phyloP scores from a whole-genome alignment of 2,113 vertebrate species.

The Periophthalmus modestus region DNA sequence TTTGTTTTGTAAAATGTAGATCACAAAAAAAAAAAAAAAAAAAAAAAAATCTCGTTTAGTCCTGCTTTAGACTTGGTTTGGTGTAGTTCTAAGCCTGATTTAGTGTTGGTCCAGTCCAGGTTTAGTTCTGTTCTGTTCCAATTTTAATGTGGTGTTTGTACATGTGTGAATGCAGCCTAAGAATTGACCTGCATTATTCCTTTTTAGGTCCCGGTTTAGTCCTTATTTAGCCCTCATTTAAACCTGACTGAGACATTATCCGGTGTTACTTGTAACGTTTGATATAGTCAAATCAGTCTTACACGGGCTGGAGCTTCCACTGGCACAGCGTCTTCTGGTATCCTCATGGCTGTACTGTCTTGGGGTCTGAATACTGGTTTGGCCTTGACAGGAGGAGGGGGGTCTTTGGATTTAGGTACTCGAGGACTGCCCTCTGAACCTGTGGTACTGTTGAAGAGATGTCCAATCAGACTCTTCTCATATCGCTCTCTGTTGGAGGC shows the following conservation, averaged over 20 bases:
- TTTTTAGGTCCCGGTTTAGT: no score
- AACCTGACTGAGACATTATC: background rate
- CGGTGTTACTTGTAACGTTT: background rate
- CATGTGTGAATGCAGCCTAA: background rate
- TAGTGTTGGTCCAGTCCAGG: no score
- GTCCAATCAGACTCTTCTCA: slow-evolving; percentile 86
- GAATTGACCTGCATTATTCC: no score
- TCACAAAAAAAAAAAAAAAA: no score
- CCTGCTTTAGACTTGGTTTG: background rate
- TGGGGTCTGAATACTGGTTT: slow-evolving; percentile 76
- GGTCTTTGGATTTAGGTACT: slow-evolving; percentile 75
- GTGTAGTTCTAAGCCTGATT: no score
- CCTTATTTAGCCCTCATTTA: no score
- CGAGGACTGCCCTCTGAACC: slow-evolving; percentile 71
- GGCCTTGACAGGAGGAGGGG: slow-evolving; percentile 77
- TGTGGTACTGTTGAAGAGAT: slow-evolving; percentile 68
- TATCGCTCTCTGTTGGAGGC: slow-evolving; percentile 84
- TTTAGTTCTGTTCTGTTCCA: no score
- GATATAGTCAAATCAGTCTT: slow-evolving; percentile 12
- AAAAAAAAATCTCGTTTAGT: no score
- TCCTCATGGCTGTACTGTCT: slow-evolving; percentile 55
- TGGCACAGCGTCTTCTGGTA: slow-evolving; percentile 48
- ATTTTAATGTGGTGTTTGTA: background rate
- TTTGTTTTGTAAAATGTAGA: no score
- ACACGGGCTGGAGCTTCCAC: slow-evolving; percentile 50